A percentile compares a stretch with the other conserved stretches of the same genome.
These are phyloP conservation scores for Dolichomitus sp. DNA, from an alignment of 2,888 invertebrate genomes.

Conservation along the genomic window DNA sequence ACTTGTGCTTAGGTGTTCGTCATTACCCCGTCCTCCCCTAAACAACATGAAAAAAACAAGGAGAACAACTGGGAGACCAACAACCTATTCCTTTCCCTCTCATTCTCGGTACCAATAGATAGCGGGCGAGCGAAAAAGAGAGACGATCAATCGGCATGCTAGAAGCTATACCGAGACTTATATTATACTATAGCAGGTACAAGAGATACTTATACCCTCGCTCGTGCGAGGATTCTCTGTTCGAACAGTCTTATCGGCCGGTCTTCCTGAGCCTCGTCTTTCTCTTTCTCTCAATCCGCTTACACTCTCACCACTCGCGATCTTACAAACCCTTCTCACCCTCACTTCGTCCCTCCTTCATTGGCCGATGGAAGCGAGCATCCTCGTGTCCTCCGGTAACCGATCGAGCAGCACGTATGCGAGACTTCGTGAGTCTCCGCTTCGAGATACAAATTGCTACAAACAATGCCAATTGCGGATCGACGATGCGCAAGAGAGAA, in stretches of 20 bases:
- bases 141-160: constrained; percentile 61
- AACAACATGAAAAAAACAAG: constrained; percentile 25
- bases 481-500: constrained; percentile 58
- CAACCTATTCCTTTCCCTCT: constrained; percentile 20
- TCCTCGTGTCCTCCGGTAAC: constrained; percentile 57
- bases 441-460: constrained; percentile 74
- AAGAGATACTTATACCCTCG: constrained; percentile 50
- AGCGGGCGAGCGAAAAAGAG: constrained; percentile 54
- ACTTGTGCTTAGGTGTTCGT: too few species aligned
- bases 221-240: constrained; percentile 58
- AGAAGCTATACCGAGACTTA: constrained; percentile 57
- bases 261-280: constrained; percentile 68
- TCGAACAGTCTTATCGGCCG: constrained; percentile 55
- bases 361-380: constrained; percentile 56
- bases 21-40: too few species aligned
- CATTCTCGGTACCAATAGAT: constrained; percentile 60
- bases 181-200: constrained; percentile 38
- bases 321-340: constrained; percentile 58
- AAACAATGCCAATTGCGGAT: constrained; percentile 74
- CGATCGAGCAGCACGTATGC: constrained; percentile 65
- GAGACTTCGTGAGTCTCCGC: constrained; percentile 70
- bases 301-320: constrained; percentile 27
- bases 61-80: constrained; percentile 6
- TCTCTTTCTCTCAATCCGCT: constrained; percentile 71
- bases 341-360: constrained; percentile 61